Evolutionary conservation across 2,113 vertebrate species (phyloP), one percentile per base, ranked within the genome.

Genomic region (Scytalopus superciliaris): DNA sequence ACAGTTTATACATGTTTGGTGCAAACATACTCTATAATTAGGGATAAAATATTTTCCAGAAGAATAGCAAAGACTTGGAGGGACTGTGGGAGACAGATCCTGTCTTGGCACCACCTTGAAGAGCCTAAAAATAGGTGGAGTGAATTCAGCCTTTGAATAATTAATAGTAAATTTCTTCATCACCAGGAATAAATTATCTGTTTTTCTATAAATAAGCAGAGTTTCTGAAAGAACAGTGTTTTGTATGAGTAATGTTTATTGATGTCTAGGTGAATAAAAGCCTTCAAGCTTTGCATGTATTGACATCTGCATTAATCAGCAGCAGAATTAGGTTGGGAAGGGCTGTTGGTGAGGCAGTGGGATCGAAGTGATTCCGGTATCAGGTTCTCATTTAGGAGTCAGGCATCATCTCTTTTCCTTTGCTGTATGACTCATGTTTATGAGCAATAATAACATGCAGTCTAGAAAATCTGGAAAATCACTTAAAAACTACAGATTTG

Each of bases 281-380:
- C 62, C 10, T 59, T 74, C 19, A 57, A 9, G 66, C 10, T 79
- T 67, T 49, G 37, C 15, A 31, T 79, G 7, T 63, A 45, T 77
- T 77, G 73, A 40, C 3, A 7, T 33, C 33, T 28, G 31, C 24
- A 15, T 57, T 27, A 85, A 59, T 44, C 27, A 59, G 42, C 79
- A 69, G 55, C 55, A 67, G 14, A 47, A 27, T 52, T 14, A 31
- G 27, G 8, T 66, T 62, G 33, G 76, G 49, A 47, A 25, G 72
- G 62, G 76, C 50, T 63, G 59, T 27, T 59, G 56, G 76, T 77
- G 67, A 50, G 62, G 31, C 49, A 6, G 5, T 9, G 2, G 28
- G 49, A 73, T 12, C 0, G 0, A 84, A 75, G 45, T 0, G 0
- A 7, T 49, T 69, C 47, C 1, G 0, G 8, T 59, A 9, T 40